These are phyloP conservation scores for Brachypteracias leptosomus DNA, from an alignment of 2,113 vertebrate species.

Conservation along the genomic window DNA sequence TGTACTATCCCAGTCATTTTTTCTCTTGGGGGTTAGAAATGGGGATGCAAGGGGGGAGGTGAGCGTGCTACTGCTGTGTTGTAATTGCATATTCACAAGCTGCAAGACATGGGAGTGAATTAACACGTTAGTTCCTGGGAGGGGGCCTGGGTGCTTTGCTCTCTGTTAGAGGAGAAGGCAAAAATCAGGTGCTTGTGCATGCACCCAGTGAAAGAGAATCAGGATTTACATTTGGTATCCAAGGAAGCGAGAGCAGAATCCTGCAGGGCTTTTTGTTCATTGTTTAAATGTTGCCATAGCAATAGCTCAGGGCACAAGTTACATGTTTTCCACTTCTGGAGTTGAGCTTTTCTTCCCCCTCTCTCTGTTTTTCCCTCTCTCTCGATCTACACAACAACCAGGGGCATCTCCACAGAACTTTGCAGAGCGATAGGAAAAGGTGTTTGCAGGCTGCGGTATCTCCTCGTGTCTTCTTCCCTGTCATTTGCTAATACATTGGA, in stretches of 20 bases:
- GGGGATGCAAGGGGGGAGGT: background rate
- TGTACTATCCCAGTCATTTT: background rate
- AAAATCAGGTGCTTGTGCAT: constrained; percentile 16
- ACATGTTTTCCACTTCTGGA: constrained; percentile 62
- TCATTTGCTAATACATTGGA: constrained; percentile 10
- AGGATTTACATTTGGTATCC: constrained; percentile 60
- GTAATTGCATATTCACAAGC: background rate
- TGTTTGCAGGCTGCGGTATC: background rate
- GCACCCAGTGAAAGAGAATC: constrained; percentile 14
- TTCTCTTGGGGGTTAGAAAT: background rate
- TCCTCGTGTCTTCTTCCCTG: background rate
- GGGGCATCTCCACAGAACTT: background rate
- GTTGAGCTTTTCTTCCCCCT: constrained; percentile 19
- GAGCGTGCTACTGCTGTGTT: background rate
- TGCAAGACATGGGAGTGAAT: background rate
- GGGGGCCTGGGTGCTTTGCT: background rate
- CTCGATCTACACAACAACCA: background rate
- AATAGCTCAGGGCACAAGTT: constrained; percentile 71
- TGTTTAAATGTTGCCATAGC: constrained; percentile 81
- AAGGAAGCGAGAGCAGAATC: constrained; percentile 62
- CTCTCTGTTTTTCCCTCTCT: background rate
- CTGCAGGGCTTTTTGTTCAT: constrained; percentile 73
- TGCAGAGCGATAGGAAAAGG: background rate
- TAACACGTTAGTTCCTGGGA: rapidly evolving
- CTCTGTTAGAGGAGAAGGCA: background rate